Evolutionary conservation across 2,888 invertebrate genomes (phyloP).

Genomic region (Oscheius sp.): DNA sequence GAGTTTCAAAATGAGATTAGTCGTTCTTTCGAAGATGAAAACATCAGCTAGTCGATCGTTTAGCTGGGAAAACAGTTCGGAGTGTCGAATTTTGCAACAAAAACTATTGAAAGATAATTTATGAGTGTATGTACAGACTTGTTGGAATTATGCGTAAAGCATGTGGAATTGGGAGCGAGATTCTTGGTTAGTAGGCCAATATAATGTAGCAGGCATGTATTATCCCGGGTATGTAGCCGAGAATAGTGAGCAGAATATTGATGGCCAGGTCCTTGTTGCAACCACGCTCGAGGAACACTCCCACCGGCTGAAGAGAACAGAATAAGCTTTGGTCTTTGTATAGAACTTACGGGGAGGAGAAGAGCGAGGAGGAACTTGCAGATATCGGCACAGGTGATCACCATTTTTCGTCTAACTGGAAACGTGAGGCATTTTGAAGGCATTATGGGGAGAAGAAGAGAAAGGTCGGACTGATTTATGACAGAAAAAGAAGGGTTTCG

Average conservation of each 20-base stretch:
- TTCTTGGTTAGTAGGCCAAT: conserved; percentile 17
- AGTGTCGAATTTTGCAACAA: too few relatives aligned
- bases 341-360: conserved; percentile 34
- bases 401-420: conserved; percentile 14
- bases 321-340: not conserved
- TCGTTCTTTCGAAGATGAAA: too few relatives aligned
- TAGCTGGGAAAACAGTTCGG: too few relatives aligned
- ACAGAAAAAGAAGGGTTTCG: too few relatives aligned
- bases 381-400: conserved; percentile 35
- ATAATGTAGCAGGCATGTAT: conserved; percentile 62
- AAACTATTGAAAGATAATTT: not conserved
- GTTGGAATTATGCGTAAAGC: conserved; percentile 3
- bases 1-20: too few relatives aligned
- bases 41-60: too few relatives aligned
- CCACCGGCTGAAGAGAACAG: conserved; percentile 54
- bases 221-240: conserved; percentile 66
- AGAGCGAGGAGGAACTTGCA: conserved; percentile 35
- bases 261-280: conserved; percentile 61
- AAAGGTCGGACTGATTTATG: not conserved
- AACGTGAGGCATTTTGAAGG: not conserved
- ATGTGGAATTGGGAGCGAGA: conserved; percentile 39
- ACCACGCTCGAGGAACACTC: conserved; percentile 63
- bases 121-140: not conserved
- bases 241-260: conserved; percentile 61
- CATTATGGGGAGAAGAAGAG: not conserved